Evolutionary conservation across 2,797 vertebrate species (phyloP).

Genomic region (Lithobates sylvaticus): DNA sequence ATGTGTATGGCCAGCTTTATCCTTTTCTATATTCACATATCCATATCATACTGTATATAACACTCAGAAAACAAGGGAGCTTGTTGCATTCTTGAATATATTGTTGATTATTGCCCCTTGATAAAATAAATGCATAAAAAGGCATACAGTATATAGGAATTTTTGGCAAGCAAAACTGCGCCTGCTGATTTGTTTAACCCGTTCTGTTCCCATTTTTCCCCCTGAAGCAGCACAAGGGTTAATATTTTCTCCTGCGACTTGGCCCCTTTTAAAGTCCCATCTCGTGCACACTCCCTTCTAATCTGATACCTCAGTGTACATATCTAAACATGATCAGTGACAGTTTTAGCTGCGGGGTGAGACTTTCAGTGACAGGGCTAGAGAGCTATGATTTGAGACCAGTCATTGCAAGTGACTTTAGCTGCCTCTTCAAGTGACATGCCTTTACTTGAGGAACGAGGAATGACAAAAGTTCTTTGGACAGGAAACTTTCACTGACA

Average conservation of each 20-base stretch:
- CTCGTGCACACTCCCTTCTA: conserved; percentile 82
- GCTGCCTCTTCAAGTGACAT: conserved; percentile 96
- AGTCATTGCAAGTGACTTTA: conserved; percentile 95
- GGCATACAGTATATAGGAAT: not conserved
- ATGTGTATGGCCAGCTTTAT: too few relatives aligned
- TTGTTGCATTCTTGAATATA: too few relatives aligned
- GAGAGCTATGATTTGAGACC: conserved; percentile 96
- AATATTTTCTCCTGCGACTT: conserved; percentile 73
- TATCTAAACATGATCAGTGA: conserved; percentile 90
- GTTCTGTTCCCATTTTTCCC: not conserved
- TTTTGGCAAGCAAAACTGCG: not conserved
- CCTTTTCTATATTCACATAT: not conserved
- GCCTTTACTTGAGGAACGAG: conserved; percentile 85
- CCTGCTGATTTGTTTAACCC: conserved; percentile 24
- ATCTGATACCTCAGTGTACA: conserved; percentile 81
- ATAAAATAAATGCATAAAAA: not conserved
- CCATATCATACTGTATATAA: too few relatives aligned
- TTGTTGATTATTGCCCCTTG: too few relatives aligned
- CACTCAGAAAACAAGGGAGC: too few relatives aligned
- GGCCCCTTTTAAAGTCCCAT: conserved; percentile 83
- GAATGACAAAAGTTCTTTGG: conserved; percentile 91
- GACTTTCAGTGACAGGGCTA: conserved; percentile 97
- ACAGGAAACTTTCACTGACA: conserved; percentile 97
- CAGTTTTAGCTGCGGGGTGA: conserved; percentile 96
- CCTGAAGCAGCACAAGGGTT: conserved; percentile 29